phyloP scores from a whole-genome alignment of 2,113 vertebrate species.

The Numenius arquata region DNA sequence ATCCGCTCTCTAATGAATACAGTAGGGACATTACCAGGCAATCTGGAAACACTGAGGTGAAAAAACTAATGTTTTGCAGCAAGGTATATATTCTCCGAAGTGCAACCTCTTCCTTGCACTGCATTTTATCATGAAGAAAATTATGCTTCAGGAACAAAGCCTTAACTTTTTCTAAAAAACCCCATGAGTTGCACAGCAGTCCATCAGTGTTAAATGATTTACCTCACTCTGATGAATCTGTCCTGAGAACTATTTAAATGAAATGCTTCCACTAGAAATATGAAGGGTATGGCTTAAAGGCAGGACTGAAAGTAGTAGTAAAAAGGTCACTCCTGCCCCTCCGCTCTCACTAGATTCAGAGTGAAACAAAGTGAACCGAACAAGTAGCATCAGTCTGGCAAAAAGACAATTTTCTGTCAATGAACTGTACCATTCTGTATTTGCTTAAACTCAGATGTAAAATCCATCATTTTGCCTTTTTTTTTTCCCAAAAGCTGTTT shows the following conservation, averaged over 20 bases:
- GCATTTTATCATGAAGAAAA: neutral
- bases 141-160: neutral
- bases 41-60: neutral
- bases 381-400: neutral
- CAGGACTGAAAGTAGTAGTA: neutral
- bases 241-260: neutral
- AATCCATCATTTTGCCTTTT: neutral
- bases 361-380: neutral
- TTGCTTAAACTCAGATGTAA: neutral
- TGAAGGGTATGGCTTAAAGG: neutral
- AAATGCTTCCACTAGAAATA: neutral
- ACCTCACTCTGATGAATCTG: neutral
- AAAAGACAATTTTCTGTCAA: neutral
- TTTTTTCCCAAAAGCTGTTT: neutral
- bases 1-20: neutral
- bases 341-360: neutral
- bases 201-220: neutral
- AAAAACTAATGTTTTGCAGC: neutral
- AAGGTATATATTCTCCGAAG: neutral
- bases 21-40: neutral
- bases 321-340: neutral
- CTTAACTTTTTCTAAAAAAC: neutral
- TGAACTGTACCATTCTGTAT: neutral
- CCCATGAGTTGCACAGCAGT: neutral
- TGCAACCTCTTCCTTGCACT: neutral